Evolutionary conservation across 2,888 invertebrate species (phyloP), one percentile per base, ranked within the genome.

Genomic region (Yponomeuta plumbellus): DNA sequence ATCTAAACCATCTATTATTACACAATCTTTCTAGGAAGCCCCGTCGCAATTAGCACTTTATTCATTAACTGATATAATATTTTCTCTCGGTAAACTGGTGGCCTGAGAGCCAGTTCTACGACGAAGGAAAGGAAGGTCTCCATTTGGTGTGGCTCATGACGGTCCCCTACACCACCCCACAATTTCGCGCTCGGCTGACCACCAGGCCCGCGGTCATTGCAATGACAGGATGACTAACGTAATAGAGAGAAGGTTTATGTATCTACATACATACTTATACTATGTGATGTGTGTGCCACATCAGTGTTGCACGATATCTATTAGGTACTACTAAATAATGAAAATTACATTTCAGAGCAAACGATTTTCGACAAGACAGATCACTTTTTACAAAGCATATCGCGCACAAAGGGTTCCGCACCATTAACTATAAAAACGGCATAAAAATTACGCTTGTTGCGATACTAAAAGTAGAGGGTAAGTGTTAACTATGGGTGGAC

Each of bases 1-100:
- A 52, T 52, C 44, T 52, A 52, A 52, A 52, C 44, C 44, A 52
- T 52, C 17, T 17, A 52, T 52, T 52, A 52, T 52, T 52, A 52
- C 17, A 52, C 44, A 17, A 52, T 17, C 13, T 13, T 52, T 52
- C 44, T 52, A 17, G 44, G 44, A 52, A 52, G 6, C 44, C 44
- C 3, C 44, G 17, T 17, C 17, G 44, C 17, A 52, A 52, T 52
- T 52, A 52, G 44, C 44, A 52, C 44, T 52, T 52, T 17, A 52
- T 52, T 52, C 44, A 17, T 52, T 34, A 34, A 34, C 3, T 17
- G 44, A 17, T 52, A 5, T 17, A 13, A 17, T 52, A 39, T 13
- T 13, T 52, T 52, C 44, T 17, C 5, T 34, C 34, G 6, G 34
- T 34, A 34, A 34, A 8, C 44, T 17, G 17, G 44, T 52, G 44